Base-by-base conservation (phyloP, 1,140 invertebrate genomes). In the Colletes latitarsis region DNA sequence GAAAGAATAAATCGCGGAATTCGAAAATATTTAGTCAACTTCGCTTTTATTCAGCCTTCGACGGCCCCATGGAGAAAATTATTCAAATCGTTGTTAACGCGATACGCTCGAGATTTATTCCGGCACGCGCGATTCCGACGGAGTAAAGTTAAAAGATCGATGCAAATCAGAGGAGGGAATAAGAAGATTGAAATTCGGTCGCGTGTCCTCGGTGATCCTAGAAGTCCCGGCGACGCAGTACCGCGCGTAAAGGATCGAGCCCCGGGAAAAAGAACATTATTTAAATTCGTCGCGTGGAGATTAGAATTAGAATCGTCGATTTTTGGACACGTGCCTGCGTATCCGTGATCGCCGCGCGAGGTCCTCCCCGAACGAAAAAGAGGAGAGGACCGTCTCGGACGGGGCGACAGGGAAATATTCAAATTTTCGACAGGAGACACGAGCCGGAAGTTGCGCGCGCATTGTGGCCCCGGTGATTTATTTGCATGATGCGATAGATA, bases 221-320 rank as follows among this genome's bases (percentile, higher is more conserved):
- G 60, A 43, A 46, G 78, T 62, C 69, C 41, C 30, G 9, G 15
- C 21, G 63, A 49, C 63, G 64, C 55, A 21, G 19, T 62, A 9
- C 30, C 49, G 60, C 57, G 58, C 30, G 73, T 64, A 17, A 4
- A 52, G 21, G 75, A 30, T 43, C 64, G 73, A 60, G 43, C 30
- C 30, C 82, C 43, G 46, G 81, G 72, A 79, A 62, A 78, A 71
- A 57, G 52, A 81, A 72, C 76, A 78, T 67, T 88, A 89, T 90
- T 90, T 83, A 88, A 90, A 91, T 90, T 83, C 71, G 41, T 67
- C 58, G 83, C 62, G 67, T 55, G 55, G 72, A 88, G 87, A 91
- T 91, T 92, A 91, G 90, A 92, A 92, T 92, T 91, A 91, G 90
- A 91, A 92, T 92, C 86, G 80, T 69, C 86, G 82, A 67, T 77